Percentiles rank a stretch among this genome's conserved stretches.
Conservation (phyloP, 2,888 invertebrate species). For the Hypolimnas misippus region DNA sequence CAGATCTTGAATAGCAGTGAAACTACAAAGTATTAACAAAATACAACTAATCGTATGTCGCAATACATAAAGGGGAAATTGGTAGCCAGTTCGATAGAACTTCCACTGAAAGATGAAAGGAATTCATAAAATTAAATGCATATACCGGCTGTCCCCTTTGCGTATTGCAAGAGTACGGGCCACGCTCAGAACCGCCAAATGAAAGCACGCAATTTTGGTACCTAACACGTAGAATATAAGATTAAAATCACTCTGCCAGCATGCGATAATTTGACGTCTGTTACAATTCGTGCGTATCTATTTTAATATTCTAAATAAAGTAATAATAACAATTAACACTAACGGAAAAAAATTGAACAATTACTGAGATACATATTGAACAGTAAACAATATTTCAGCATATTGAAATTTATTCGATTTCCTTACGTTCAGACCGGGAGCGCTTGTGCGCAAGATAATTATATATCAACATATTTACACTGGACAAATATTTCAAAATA, state of each 20-base stretch:
- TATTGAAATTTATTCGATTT: neutral
- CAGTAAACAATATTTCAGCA: slow-evolving; percentile 13
- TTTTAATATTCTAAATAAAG: slow-evolving; percentile 9
- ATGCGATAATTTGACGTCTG: slow-evolving; percentile 3
- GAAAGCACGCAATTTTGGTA: slow-evolving; percentile 15
- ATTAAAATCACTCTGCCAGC: neutral
- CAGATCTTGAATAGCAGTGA: slow-evolving; percentile 36
- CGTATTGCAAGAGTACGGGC: slow-evolving; percentile 5
- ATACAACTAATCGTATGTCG: slow-evolving; percentile 30
- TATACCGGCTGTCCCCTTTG: slow-evolving; percentile 15
- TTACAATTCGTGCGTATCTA: slow-evolving; percentile 19
- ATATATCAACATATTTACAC: neutral
- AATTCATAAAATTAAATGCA: slow-evolving; percentile 35
- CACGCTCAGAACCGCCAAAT: slow-evolving; percentile 1
- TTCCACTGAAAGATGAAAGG: neutral
- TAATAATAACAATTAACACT: slow-evolving; percentile 19
- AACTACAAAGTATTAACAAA: slow-evolving; percentile 39
- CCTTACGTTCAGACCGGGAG: neutral
- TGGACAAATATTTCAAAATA: neutral
- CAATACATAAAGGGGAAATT: slow-evolving; percentile 6
- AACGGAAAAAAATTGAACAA: slow-evolving; percentile 30
- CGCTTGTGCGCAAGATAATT: neutral
- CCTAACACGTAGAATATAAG: neutral
- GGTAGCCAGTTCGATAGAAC: slow-evolving; percentile 9
- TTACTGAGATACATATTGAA: slow-evolving; percentile 43